These are phyloP conservation scores for Aleadryas rufinucha DNA, from an alignment of 2,113 vertebrate genomes.

Conservation along the genomic window DNA sequence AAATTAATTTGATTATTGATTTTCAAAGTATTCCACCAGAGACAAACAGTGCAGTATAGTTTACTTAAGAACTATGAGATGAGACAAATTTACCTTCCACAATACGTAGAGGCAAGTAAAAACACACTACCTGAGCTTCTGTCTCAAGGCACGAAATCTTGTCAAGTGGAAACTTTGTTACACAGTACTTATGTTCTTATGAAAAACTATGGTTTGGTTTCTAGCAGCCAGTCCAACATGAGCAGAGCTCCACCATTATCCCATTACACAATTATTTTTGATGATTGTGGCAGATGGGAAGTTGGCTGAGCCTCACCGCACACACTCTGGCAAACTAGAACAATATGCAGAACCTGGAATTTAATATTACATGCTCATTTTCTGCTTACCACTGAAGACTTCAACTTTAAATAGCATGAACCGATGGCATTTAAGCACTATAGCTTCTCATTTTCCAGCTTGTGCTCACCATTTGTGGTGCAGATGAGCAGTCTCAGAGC, in stretches of 20 bases:
- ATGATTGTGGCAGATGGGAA: background rate
- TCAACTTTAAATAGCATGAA: background rate
- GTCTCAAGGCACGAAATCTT: background rate
- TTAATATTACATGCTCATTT: slow-evolving; percentile 12
- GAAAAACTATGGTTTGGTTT: background rate
- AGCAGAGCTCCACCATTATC: background rate
- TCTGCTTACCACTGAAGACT: background rate
- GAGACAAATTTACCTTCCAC: background rate
- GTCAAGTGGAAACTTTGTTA: background rate
- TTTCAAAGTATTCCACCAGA: background rate
- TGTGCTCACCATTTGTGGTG: background rate
- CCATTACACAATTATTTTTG: background rate
- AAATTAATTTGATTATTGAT: background rate
- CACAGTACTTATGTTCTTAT: background rate
- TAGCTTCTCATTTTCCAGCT: background rate
- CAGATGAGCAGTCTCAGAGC: background rate
- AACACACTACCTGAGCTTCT: background rate
- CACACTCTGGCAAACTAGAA: background rate
- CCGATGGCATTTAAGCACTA: background rate
- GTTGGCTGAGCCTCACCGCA: background rate
- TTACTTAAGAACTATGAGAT: background rate
- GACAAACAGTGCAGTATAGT: background rate
- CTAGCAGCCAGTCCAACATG: background rate
- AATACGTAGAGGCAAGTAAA: background rate
- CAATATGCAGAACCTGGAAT: background rate